Evolutionary conservation across 2,797 vertebrate genomes (phyloP), one percentile per base, ranked within the genome.

Genomic region (Iguana delicatissima): DNA sequence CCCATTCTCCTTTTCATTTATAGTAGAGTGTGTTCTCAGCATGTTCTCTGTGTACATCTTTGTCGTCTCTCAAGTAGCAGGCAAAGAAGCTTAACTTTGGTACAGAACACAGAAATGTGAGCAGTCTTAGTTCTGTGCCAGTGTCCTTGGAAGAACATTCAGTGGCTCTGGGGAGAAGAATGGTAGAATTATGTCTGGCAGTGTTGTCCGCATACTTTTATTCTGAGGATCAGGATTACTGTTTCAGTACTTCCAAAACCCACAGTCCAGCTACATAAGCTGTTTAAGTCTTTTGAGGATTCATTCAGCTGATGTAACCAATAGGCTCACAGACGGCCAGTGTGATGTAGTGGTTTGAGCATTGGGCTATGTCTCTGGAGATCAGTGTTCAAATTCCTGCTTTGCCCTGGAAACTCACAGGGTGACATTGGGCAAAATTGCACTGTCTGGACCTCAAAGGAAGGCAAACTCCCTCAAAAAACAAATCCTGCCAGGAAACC

Each of bases 101-200:
- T 81, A 55, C 72, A 82, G 90, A 35, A 84, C 1, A 32, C 38
- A 80, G 88, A 64, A 46, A 0, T 0, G 0, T 8, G 9, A 76
- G 35, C 0, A 0, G 64, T 22, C 50, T 52, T 85, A 80, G 57
- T 73, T n/a, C 86, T 82, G n/a, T 69, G 4, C 20, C 35, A 18
- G 13, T 67, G 22, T 24, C 59, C 26, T 24, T 42, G 42, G 38
- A 67, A 84, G 64, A 50, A 84, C 26, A 69, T 67, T 84, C 29
- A 84, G 67, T 42, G 12, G 26, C 10, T 24, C 62, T 32, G 3
- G 42, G 24, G 13, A 84, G 64, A n/a, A 32, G 18, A 38, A 52
- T 35, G 57, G 14, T 57, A 57, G 57, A 14, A 16, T 57, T 18
- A 32, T n/a, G 10, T 29, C 72, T 76, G 20, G 50, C 38, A 18